A percentile compares a stretch with the other conserved stretches of the same genome.
These are phyloP conservation scores for Tupiocoris notatus DNA, from an alignment of 2,888 invertebrate genomes.

Conservation along the genomic window DNA sequence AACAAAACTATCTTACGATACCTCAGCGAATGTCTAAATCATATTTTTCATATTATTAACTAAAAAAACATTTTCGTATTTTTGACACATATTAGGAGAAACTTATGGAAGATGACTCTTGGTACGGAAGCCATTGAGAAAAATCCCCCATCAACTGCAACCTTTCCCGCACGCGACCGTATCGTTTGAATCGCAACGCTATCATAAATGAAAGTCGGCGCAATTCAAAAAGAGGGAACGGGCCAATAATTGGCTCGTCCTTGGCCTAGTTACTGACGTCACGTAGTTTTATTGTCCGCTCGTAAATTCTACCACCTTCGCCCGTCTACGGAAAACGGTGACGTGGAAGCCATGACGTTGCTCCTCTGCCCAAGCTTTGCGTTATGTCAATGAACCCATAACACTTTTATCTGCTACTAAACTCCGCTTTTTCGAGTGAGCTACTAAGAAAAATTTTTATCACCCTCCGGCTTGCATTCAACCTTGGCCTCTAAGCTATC, in stretches of 20 bases:
- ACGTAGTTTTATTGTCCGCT: slow-evolving; percentile 42
- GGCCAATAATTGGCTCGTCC: slow-evolving; percentile 38
- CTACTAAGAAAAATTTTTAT: slow-evolving; percentile 12
- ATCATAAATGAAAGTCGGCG: no score
- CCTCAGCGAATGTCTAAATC: no score
- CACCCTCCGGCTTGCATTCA: background rate
- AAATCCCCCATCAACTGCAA: no score
- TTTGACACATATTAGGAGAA: no score
- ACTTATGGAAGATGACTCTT: no score
- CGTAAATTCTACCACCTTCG: slow-evolving; percentile 40
- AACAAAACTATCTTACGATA: no score
- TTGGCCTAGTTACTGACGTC: slow-evolving; percentile 40
- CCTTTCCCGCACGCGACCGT: no score
- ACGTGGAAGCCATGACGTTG: slow-evolving; percentile 18
- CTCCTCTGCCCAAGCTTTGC: slow-evolving; percentile 4
- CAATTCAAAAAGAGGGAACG: background rate
- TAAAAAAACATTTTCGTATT: no score
- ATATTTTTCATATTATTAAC: no score
- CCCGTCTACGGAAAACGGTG: slow-evolving; percentile 14
- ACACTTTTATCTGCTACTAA: slow-evolving; percentile 34
- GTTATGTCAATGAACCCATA: slow-evolving; percentile 40
- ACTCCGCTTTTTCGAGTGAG: slow-evolving; percentile 18
- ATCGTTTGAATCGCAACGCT: no score
- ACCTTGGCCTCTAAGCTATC: background rate
- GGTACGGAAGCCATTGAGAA: no score